These are phyloP conservation scores for Xyliphius kryptos DNA, from an alignment of 2,113 vertebrate genomes.

Conservation along the genomic window DNA sequence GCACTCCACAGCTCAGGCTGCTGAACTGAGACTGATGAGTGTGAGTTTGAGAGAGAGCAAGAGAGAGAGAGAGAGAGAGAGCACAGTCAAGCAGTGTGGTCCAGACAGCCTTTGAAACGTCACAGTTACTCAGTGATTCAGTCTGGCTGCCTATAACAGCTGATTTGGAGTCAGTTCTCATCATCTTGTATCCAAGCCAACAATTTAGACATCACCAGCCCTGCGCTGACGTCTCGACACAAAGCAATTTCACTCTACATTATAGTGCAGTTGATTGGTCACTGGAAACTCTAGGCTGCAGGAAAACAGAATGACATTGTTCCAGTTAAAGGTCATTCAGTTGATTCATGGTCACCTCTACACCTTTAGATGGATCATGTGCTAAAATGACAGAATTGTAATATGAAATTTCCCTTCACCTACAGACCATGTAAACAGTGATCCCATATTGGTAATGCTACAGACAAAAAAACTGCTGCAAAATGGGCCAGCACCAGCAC, in stretches of 20 bases:
- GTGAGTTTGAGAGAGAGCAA: conserved; percentile 8
- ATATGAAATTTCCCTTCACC: conserved; percentile 13
- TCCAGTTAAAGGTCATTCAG: conserved; percentile 8
- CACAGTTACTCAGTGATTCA: conserved; percentile 33
- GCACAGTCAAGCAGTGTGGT: conserved; percentile 49
- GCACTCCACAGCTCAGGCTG: conserved; percentile 23
- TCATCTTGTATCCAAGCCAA: conserved; percentile 19
- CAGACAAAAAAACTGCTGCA: conserved; percentile 1
- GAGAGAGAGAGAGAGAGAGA: conserved; percentile 10
- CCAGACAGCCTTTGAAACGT: conserved; percentile 30
- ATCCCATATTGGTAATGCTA: no score
- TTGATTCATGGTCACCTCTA: conserved; percentile 18
- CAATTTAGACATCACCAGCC: neutral
- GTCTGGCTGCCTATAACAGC: conserved; percentile 15
- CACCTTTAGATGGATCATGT: neutral
- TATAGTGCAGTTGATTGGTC: conserved; percentile 26
- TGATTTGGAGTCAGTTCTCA: conserved; percentile 30
- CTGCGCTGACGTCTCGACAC: conserved; percentile 6
- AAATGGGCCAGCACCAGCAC: neutral
- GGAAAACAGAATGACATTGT: conserved; percentile 16
- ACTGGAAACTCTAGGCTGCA: neutral
- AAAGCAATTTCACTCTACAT: conserved; percentile 28
- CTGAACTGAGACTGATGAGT: conserved; percentile 31
- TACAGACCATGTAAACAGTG: neutral
- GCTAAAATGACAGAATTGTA: conserved; percentile 22